These are phyloP conservation scores for Nylanderia fulva DNA, from an alignment of 1,140 invertebrate species.

Conservation along the genomic window DNA sequence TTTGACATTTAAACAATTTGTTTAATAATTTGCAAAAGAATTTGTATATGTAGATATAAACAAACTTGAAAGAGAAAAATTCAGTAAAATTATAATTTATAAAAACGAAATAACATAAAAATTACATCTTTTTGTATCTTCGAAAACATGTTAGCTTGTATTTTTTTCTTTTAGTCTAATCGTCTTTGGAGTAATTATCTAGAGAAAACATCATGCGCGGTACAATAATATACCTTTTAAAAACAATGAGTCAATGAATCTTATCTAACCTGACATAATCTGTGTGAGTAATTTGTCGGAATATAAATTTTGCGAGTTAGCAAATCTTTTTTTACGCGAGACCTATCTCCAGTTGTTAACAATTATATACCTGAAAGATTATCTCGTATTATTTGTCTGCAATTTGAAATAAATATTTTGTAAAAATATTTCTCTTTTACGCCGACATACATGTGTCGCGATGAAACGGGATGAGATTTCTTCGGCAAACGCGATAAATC, in stretches of 20 bases:
- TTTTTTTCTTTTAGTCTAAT: background rate
- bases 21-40: background rate
- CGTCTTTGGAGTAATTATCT: background rate
- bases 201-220: too few species aligned
- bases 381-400: background rate
- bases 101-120: too few species aligned
- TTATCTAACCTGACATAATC: background rate
- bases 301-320: background rate
- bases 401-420: background rate
- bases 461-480: background rate
- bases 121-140: too few species aligned
- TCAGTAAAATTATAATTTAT: too few species aligned
- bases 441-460: background rate
- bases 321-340: background rate
- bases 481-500: conserved; percentile 23
- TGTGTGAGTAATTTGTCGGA: background rate
- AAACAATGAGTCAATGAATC: background rate
- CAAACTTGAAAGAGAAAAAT: too few species aligned
- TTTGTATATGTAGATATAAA: too few species aligned
- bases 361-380: background rate
- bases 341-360: background rate
- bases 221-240: background rate
- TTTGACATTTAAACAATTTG: background rate
- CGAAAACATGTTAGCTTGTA: background rate
- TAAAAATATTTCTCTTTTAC: background rate